Conservation (phyloP, 2,888 invertebrate species). For the Yponomeuta cagnagella region DNA sequence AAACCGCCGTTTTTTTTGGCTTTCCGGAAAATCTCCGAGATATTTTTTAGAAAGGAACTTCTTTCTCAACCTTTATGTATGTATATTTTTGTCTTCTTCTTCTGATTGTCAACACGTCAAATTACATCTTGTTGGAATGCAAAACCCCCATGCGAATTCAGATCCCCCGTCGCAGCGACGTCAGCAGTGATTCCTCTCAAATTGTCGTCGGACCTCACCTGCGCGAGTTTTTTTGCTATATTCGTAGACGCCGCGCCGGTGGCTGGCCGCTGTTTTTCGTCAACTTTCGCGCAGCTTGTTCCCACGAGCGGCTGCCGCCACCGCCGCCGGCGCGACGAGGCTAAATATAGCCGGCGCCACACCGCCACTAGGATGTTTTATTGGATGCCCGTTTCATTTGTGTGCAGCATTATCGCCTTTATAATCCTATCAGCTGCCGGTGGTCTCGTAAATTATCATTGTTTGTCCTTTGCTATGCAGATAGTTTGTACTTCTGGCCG, state of each 20-base stretch:
- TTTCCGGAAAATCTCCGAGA: background rate
- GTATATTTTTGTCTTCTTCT: background rate
- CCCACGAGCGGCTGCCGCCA: constrained; percentile 30
- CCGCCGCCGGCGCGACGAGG: constrained; percentile 12
- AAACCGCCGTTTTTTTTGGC: background rate
- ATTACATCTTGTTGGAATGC: background rate
- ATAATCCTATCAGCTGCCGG: constrained; percentile 15
- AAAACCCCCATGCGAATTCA: background rate
- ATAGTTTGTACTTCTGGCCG: background rate
- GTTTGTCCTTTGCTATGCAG: background rate
- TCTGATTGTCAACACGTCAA: background rate
- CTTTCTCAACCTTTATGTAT: too few species aligned
- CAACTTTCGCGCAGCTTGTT: constrained; percentile 53
- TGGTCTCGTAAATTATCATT: constrained; percentile 12
- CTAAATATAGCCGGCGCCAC: constrained; percentile 38
- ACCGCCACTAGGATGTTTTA: constrained; percentile 28
- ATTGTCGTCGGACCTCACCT: constrained; percentile 35
- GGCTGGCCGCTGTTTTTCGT: constrained; percentile 56
- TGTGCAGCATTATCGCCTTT: constrained; percentile 30
- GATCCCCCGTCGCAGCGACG: background rate
- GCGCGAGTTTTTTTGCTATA: constrained; percentile 38
- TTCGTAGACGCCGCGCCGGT: constrained; percentile 30
- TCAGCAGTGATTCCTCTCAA: background rate
- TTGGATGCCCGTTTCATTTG: constrained; percentile 42
- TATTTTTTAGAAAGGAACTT: too few species aligned